Conservation (phyloP, 1,140 invertebrate species). For the Centruroides sculpturatus region DNA sequence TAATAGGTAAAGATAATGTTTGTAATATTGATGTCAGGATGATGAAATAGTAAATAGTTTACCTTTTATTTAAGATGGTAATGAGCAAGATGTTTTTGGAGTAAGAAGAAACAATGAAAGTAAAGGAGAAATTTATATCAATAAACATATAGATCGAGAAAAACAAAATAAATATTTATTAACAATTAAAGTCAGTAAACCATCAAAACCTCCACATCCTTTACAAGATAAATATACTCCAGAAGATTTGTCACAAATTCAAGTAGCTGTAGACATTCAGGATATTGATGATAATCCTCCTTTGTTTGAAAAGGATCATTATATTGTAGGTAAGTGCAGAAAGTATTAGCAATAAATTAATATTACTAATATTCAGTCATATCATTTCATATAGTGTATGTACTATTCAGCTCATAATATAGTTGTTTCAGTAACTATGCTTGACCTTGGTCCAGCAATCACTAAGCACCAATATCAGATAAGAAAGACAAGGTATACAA, state of each 20-base stretch:
- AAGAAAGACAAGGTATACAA: too few species aligned
- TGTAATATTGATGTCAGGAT: not conserved
- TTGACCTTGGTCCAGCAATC: too few species aligned
- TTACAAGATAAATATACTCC: slow-evolving; percentile 43
- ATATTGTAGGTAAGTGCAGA: slow-evolving; percentile 39
- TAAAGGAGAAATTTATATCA: slow-evolving; percentile 43
- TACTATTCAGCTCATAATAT: too few species aligned
- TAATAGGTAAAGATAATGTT: slow-evolving; percentile 46
- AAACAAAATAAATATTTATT: slow-evolving; percentile 39
- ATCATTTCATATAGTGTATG: too few species aligned
- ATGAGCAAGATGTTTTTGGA: slow-evolving; percentile 47
- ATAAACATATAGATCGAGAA: slow-evolving; percentile 50
- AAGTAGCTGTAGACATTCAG: slow-evolving; percentile 44
- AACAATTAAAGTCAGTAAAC: slow-evolving; percentile 54
- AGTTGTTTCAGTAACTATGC: too few species aligned
- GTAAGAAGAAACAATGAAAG: slow-evolving; percentile 48
- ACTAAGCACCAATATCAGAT: too few species aligned
- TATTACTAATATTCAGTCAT: too few species aligned
- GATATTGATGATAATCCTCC: slow-evolving; percentile 63
- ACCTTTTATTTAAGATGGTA: slow-evolving; percentile 34
- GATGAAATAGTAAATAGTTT: not conserved
- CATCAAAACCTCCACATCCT: slow-evolving; percentile 25
- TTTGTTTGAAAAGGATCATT: slow-evolving; percentile 44
- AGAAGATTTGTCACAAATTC: slow-evolving; percentile 51
- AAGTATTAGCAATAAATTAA: too few species aligned